phyloP scores from a whole-genome alignment of 2,797 vertebrate species.

The Cephalopachus bancanus region DNA sequence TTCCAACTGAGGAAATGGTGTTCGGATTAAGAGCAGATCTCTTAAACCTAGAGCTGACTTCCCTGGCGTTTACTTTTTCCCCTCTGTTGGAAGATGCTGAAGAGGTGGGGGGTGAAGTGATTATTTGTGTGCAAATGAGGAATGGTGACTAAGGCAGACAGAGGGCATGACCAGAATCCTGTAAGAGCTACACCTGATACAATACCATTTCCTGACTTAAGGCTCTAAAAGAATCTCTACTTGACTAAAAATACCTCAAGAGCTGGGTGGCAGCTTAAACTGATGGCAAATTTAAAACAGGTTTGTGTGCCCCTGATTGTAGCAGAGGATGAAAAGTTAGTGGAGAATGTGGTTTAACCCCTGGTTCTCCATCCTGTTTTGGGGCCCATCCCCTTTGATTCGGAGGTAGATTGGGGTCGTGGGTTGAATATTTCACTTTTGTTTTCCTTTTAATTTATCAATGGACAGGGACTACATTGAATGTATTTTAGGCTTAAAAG shows the following conservation, averaged over 20 bases:
- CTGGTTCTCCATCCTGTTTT: conserved; percentile 62
- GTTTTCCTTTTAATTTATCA: neutral
- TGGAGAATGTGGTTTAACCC: conserved; percentile 84
- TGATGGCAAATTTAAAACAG: conserved; percentile 88
- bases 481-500: neutral
- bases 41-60: neutral
- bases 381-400: conserved; percentile 7
- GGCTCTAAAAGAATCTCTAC: conserved; percentile 86
- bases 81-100: conserved; percentile 53
- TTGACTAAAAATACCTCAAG: conserved; percentile 88
- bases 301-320: conserved; percentile 85
- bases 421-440: neutral
- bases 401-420: conserved; percentile 38
- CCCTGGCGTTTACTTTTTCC: neutral
- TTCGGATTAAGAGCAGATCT: conserved; percentile 40
- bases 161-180: conserved; percentile 83
- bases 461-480: neutral
- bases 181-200: conserved; percentile 85
- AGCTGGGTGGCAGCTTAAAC: conserved; percentile 86
- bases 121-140: conserved; percentile 87
- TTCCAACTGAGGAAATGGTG: neutral
- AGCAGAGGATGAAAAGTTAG: conserved; percentile 84
- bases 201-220: conserved; percentile 87
- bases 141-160: conserved; percentile 78
- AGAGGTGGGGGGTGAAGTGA: conserved; percentile 81